These are phyloP conservation scores for Camponotus pennsylvanicus DNA, from an alignment of 1,140 invertebrate species.

Conservation along the genomic window DNA sequence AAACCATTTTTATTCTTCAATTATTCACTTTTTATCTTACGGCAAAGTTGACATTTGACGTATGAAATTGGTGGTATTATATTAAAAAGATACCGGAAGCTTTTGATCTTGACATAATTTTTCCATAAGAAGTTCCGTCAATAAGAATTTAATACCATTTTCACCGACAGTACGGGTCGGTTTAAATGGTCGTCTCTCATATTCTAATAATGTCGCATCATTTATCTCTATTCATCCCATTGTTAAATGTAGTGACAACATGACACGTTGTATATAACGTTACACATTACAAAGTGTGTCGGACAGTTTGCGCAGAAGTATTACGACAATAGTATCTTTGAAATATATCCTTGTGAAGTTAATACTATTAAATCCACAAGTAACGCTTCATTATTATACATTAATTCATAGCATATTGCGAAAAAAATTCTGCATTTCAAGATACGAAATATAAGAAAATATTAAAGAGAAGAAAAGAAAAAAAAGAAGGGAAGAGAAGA, in stretches of 20 bases:
- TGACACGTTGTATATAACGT: constrained; percentile 7
- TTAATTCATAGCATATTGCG: not conserved
- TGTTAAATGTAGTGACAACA: constrained; percentile 18
- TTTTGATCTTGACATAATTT: constrained; percentile 21
- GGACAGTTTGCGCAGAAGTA: constrained; percentile 12
- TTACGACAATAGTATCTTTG: not conserved
- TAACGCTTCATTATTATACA: not conserved
- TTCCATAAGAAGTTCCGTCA: not conserved
- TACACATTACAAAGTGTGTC: not conserved
- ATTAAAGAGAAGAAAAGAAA: not conserved
- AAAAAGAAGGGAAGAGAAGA: no score
- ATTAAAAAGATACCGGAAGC: not conserved
- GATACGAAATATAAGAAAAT: not conserved
- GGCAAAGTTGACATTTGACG: constrained; percentile 11
- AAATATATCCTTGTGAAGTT: not conserved
- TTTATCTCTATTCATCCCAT: constrained; percentile 3
- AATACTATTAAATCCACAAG: not conserved
- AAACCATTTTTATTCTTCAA: constrained; percentile 2
- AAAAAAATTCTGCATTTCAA: not conserved
- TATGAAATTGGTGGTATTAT: not conserved
- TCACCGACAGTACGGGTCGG: not conserved
- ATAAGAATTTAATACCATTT: not conserved
- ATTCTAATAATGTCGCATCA: not conserved
- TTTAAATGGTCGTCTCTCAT: constrained; percentile 23
- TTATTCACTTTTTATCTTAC: not conserved